Conservation (phyloP, 2,113 vertebrate genomes). For the Cottus gobio region DNA sequence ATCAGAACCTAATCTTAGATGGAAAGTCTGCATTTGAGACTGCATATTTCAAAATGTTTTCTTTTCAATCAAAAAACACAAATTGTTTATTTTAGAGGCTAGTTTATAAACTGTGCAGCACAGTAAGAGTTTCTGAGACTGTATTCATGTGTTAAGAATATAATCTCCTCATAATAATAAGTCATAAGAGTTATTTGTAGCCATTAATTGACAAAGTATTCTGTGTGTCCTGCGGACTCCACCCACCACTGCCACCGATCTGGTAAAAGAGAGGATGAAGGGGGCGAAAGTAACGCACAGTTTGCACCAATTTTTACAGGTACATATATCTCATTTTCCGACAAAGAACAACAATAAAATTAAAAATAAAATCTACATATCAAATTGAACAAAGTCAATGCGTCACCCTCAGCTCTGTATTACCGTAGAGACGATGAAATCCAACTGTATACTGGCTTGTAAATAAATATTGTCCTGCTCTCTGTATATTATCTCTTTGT, state of each 20-base stretch:
- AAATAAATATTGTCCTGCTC: slow-evolving; percentile 6
- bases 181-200: not conserved
- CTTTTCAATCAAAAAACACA: not conserved
- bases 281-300: not conserved
- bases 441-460: not conserved
- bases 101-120: not conserved
- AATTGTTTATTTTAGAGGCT: not conserved
- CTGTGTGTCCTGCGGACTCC: not conserved
- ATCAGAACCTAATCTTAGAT: not conserved
- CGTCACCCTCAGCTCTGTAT: not conserved
- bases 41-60: slow-evolving; percentile 1
- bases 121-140: not conserved
- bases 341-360: slow-evolving; percentile 2
- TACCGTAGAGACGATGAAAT: not conserved
- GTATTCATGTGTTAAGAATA: not conserved
- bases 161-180: not conserved
- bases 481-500: slow-evolving; percentile 53
- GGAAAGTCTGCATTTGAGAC: slow-evolving; percentile 4
- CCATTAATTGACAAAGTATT: not conserved
- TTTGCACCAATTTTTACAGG: not conserved
- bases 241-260: not conserved
- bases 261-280: not conserved
- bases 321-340: not conserved
- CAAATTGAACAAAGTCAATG: not conserved
- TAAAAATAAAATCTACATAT: not conserved